Conservation (phyloP, 2,797 vertebrate species). For the Pseudochaenichthys georgianus region DNA sequence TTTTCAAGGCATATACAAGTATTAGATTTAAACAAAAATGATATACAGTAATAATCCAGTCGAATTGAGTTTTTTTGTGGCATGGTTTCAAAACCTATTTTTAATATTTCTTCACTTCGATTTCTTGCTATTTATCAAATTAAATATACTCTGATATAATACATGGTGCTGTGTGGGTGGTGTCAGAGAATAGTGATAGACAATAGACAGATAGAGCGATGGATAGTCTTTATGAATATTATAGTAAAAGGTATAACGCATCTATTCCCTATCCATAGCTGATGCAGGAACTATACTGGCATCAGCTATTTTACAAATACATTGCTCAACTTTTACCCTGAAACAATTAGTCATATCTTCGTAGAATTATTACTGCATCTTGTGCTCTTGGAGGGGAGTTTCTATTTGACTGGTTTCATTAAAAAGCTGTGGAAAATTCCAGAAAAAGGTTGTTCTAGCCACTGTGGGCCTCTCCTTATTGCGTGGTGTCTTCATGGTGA, state of each 20-base stretch:
- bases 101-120: neutral
- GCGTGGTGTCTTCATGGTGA: constrained; percentile 49
- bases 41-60: too few species aligned
- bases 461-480: constrained; percentile 50
- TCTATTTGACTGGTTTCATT: constrained; percentile 62
- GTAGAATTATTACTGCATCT: constrained; percentile 53
- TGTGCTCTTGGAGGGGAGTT: constrained; percentile 25
- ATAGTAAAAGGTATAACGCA: constrained; percentile 10
- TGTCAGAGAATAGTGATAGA: constrained; percentile 16
- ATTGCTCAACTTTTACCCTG: constrained; percentile 30
- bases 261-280: constrained; percentile 21
- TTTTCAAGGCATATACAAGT: neutral
- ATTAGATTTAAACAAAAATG: neutral
- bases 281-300: constrained; percentile 11
- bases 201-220: too few species aligned
- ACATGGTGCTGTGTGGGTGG: neutral
- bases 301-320: constrained; percentile 23
- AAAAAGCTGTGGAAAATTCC: constrained; percentile 47
- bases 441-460: constrained; percentile 35
- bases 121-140: neutral
- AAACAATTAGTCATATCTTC: constrained; percentile 56
- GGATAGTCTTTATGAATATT: constrained; percentile 19
- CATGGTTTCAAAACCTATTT: too few species aligned
- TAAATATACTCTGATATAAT: neutral
- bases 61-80: too few species aligned